These are phyloP conservation scores for Corydoras sp. DNA, from an alignment of 2,113 vertebrate genomes.

Conservation along the genomic window DNA sequence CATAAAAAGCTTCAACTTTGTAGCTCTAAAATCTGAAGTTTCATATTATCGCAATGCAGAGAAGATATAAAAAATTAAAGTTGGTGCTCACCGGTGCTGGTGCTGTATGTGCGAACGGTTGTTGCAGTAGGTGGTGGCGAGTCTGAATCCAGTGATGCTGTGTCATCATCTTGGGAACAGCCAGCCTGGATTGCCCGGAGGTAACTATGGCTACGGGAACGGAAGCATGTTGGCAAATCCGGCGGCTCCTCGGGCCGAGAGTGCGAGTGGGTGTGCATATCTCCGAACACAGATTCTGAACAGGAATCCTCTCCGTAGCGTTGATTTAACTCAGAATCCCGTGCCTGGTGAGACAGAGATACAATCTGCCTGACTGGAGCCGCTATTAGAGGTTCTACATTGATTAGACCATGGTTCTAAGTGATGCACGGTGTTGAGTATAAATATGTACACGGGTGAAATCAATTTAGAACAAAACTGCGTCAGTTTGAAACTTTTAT, in stretches of 20 bases:
- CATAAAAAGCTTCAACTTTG: too few species aligned
- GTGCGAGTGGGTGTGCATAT: conserved; percentile 70
- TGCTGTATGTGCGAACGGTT: conserved; percentile 85
- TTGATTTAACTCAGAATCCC: conserved; percentile 80
- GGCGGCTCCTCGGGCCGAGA: conserved; percentile 78
- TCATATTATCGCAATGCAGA: not conserved
- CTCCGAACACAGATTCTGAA: conserved; percentile 82
- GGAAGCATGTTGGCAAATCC: conserved; percentile 91
- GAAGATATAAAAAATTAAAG: too few species aligned
- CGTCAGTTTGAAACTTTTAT: too few species aligned
- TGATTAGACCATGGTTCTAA: too few species aligned
- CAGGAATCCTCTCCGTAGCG: conserved; percentile 79
- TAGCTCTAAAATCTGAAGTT: too few species aligned
- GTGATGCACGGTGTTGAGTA: too few species aligned
- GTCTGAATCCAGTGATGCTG: conserved; percentile 83
- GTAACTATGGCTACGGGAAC: conserved; percentile 98
- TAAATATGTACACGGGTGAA: too few species aligned
- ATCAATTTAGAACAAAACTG: too few species aligned
- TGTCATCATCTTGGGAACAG: conserved; percentile 96
- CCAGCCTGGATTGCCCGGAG: conserved; percentile 98
- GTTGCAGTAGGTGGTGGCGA: conserved; percentile 81
- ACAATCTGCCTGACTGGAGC: too few species aligned
- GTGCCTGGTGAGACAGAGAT: conserved; percentile 62
- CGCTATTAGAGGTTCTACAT: too few species aligned
- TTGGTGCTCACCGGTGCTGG: conserved; percentile 81